Evolutionary conservation across 2,888 invertebrate genomes (phyloP).

Genomic region (Noctua pronuba): DNA sequence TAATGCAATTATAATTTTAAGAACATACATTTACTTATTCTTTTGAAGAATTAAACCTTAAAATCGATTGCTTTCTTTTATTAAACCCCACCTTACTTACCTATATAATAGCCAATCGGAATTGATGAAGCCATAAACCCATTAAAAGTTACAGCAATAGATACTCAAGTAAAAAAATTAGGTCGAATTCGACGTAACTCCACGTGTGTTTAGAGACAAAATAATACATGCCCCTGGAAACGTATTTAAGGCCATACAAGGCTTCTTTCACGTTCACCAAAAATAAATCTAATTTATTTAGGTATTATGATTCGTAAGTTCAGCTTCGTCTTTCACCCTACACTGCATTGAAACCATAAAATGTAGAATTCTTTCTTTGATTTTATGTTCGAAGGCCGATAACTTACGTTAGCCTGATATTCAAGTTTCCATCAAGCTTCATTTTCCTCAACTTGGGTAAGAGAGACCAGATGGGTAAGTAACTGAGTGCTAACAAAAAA

Average conservation of each 20-base stretch:
- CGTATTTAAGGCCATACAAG: conserved; percentile 41
- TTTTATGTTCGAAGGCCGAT: neutral
- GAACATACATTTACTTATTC: conserved; percentile 38
- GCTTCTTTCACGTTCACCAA: conserved; percentile 55
- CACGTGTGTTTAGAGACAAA: conserved; percentile 25
- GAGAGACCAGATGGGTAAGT: neutral
- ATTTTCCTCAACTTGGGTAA: neutral
- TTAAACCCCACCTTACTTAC: conserved; percentile 1
- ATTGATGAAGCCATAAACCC: neutral
- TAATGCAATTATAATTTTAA: conserved; percentile 50
- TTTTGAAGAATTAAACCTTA: conserved; percentile 50
- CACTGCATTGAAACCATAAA: conserved; percentile 28
- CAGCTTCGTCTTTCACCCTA: neutral
- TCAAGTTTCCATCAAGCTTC: no score
- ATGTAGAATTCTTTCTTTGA: neutral
- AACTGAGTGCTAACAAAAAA: neutral
- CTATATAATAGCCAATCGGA: neutral
- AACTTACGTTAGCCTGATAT: neutral
- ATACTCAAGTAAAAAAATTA: conserved; percentile 16
- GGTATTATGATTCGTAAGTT: neutral
- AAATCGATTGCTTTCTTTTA: conserved; percentile 41
- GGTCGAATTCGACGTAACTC: conserved; percentile 15
- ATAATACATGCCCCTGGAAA: conserved; percentile 38
- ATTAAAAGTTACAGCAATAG: conserved; percentile 9
- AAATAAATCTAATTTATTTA: conserved; percentile 62